Conservation (phyloP, 2,113 vertebrate species). For the Phylloscopus whistleri region DNA sequence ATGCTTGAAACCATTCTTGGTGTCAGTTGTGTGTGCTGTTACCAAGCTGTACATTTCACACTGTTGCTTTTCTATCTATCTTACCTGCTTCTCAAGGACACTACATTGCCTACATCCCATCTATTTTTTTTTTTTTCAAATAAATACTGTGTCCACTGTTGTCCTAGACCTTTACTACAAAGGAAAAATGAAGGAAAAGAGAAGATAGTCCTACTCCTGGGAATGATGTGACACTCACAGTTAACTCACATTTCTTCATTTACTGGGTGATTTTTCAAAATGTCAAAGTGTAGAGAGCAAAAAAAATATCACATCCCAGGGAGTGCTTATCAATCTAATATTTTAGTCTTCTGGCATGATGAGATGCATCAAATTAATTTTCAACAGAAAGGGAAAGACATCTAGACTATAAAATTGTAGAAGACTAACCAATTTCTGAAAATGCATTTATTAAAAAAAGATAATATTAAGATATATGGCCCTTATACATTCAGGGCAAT, state of each 20-base stretch:
- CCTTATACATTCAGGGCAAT: not conserved
- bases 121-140: not conserved
- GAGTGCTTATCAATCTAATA: not conserved
- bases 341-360: not conserved
- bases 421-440: not conserved
- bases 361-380: not conserved
- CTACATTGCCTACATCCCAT: not conserved
- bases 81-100: not conserved
- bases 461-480: not conserved
- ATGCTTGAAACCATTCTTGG: not conserved
- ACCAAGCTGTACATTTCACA: not conserved
- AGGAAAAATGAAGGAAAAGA: not conserved
- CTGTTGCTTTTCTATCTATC: not conserved
- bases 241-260: not conserved
- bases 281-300: not conserved
- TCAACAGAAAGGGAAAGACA: not conserved
- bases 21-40: not conserved
- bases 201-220: not conserved
- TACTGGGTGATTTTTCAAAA: not conserved
- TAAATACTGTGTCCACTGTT: not conserved
- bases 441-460: not conserved
- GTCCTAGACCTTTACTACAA: not conserved
- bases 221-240: not conserved
- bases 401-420: not conserved
- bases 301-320: fast-evolving